A percentile compares a stretch with the other conserved stretches of the same genome.
These are phyloP conservation scores for Microctenopoma stevenorrisi DNA, from an alignment of 2,797 vertebrate genomes.

Conservation along the genomic window DNA sequence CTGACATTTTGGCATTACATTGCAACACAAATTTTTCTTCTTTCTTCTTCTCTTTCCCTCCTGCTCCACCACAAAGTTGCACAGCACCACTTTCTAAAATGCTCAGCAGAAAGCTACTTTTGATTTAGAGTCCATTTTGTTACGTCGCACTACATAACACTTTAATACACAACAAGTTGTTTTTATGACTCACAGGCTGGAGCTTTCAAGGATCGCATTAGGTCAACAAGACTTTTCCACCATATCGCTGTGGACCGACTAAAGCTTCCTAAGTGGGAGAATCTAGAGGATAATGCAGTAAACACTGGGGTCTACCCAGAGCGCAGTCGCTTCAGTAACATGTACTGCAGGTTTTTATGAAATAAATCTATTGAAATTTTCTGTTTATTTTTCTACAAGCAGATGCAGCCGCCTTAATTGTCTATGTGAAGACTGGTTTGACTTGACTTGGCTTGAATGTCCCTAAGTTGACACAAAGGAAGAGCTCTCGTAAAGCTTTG, in stretches of 20 bases:
- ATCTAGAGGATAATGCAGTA: constrained; percentile 40
- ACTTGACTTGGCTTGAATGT: not conserved
- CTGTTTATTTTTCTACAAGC: constrained; percentile 7
- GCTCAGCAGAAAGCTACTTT: constrained; percentile 47
- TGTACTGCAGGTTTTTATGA: constrained; percentile 21
- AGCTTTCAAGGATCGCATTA: constrained; percentile 54
- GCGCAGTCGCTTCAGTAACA: constrained; percentile 25
- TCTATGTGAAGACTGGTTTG: not conserved
- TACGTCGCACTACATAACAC: constrained; percentile 46
- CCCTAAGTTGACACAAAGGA: too few species aligned
- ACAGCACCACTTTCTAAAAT: constrained; percentile 1
- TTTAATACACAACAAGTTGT: constrained; percentile 48
- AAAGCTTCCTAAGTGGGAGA: constrained; percentile 20
- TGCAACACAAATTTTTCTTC: not conserved
- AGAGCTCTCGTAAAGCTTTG: too few species aligned
- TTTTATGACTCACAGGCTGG: constrained; percentile 50
- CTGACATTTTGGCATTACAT: constrained; percentile 7
- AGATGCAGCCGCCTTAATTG: constrained; percentile 12
- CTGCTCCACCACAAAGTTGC: constrained; percentile 25
- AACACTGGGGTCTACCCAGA: constrained; percentile 39
- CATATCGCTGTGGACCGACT: constrained; percentile 44
- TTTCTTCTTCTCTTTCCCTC: not conserved
- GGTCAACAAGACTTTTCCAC: constrained; percentile 29
- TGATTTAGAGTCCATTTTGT: constrained; percentile 59
- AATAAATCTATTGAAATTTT: constrained; percentile 16